Conservation (phyloP, 2,113 vertebrate species). For the Corynorhinus townsendii region DNA sequence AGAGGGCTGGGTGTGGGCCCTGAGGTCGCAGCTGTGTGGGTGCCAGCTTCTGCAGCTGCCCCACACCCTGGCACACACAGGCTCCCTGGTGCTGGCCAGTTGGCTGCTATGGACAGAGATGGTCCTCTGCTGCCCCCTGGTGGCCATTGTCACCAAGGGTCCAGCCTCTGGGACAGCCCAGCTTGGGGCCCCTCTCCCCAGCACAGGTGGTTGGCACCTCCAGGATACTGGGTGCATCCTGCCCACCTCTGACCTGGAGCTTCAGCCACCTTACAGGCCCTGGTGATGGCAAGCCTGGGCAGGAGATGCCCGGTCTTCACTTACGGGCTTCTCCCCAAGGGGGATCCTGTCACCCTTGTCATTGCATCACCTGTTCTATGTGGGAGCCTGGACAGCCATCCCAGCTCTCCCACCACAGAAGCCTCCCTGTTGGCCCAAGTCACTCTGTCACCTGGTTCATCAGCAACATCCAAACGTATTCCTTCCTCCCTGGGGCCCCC, state of each 20-base stretch:
- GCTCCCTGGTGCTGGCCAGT: too few relatives aligned
- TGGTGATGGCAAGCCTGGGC: neutral
- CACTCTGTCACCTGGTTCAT: neutral
- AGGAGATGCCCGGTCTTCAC: neutral
- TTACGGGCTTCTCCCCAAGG: neutral
- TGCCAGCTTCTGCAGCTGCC: neutral
- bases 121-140: constrained; percentile 35
- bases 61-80: neutral
- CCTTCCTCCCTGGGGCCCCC: neutral
- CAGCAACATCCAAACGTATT: neutral
- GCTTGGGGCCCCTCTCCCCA: neutral
- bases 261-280: neutral
- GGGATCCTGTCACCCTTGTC: neutral
- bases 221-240: neutral
- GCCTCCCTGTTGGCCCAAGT: neutral
- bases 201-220: neutral
- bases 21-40: neutral
- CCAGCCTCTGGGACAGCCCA: neutral
- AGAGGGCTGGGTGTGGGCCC: neutral
- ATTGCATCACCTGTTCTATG: neutral
- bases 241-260: neutral
- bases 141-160: neutral
- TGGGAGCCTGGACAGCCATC: neutral
- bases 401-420: neutral
- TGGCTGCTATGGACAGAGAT: neutral